Conservation (phyloP, 2,797 vertebrate species). For the Borostomias antarcticus region DNA sequence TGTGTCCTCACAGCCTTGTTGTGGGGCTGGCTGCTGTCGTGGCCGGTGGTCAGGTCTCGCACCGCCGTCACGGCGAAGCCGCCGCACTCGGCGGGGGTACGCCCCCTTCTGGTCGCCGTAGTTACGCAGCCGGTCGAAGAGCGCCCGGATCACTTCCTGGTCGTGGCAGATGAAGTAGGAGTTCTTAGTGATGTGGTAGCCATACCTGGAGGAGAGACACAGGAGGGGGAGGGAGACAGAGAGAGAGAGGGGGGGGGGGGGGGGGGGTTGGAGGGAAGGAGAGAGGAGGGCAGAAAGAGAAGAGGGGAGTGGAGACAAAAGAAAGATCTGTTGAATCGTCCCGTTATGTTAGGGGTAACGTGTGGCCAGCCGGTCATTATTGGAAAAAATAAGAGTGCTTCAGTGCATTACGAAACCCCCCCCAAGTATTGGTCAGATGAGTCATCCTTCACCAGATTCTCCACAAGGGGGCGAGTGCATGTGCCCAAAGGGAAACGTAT, state of each 20-base stretch:
- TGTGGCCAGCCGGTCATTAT: too few species aligned
- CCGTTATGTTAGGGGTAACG: too few species aligned
- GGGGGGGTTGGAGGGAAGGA: too few species aligned
- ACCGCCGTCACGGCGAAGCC: conserved; percentile 83
- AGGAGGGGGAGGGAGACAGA: not conserved
- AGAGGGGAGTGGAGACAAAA: too few species aligned
- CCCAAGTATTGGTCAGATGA: too few species aligned
- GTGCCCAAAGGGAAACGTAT: too few species aligned
- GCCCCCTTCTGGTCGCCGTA: conserved; percentile 77
- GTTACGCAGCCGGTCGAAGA: conserved; percentile 91
- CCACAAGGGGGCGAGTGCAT: too few species aligned
- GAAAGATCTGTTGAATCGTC: too few species aligned
- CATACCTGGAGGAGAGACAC: conserved; percentile 82
- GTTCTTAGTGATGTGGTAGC: conserved; percentile 93
- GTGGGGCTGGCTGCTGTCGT: conserved; percentile 87
- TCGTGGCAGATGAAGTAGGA: conserved; percentile 97
- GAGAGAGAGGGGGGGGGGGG: not conserved
- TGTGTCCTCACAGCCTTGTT: not conserved
- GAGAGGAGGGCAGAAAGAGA: too few species aligned
- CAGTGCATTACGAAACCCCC: too few species aligned
- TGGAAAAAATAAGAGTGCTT: too few species aligned
- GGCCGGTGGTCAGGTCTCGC: conserved; percentile 92
- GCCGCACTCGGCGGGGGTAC: conserved; percentile 89
- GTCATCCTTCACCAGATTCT: too few species aligned
- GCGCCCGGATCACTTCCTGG: conserved; percentile 80